Conservation (phyloP, 37 sponge, comb jelly and placozoan genomes). For the Theonella swinhoei region DNA sequence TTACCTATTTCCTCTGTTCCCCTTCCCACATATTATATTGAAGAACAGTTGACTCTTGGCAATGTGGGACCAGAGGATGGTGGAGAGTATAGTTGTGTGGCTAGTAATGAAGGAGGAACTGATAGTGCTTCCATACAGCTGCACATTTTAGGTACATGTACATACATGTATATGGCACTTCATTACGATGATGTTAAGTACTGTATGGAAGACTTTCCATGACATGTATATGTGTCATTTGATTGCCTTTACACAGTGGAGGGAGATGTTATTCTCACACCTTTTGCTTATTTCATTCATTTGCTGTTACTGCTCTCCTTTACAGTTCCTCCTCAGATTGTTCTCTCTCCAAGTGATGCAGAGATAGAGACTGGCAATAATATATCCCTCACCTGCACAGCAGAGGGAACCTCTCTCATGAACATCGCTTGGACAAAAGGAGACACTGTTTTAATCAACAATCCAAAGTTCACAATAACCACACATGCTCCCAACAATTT, state of each 20-base stretch:
- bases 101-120: neutral
- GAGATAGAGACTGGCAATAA: neutral
- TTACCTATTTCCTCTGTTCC: too few relatives aligned
- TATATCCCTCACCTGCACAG: slow-evolving; percentile 9
- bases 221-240: too few relatives aligned
- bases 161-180: neutral
- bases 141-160: neutral
- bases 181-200: too few relatives aligned
- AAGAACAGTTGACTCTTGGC: too few relatives aligned
- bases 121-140: neutral
- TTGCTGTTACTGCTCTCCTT: too few relatives aligned
- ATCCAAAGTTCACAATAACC: neutral
- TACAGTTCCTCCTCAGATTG: neutral
- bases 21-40: too few relatives aligned
- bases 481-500: neutral
- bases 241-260: too few relatives aligned
- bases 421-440: neutral
- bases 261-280: too few relatives aligned
- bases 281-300: too few relatives aligned
- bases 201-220: too few relatives aligned
- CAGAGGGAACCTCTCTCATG: neutral
- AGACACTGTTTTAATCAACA: neutral
- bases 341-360: neutral
- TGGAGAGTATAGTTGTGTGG: neutral
- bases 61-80: neutral